Evolutionary conservation across 1,140 invertebrate species (phyloP).

Genomic region (Euura lappo): DNA sequence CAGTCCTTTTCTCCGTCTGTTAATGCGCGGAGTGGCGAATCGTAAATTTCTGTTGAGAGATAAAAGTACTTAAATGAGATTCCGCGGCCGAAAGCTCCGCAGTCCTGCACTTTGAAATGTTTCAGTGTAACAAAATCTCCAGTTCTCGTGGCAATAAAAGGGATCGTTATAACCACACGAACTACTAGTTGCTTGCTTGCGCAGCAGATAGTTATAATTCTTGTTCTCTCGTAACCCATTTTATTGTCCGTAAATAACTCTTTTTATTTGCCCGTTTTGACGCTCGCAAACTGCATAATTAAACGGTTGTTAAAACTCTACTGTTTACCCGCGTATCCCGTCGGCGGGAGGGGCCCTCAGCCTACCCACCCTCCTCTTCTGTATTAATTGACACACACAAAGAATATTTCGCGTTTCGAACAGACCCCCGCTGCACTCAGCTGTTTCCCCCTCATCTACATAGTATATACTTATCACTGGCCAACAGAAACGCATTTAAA

Average conservation of each 20-base stretch:
- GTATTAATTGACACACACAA: neutral
- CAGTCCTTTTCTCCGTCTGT: no score
- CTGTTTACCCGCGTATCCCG: neutral
- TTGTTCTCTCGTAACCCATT: neutral
- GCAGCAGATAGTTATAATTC: neutral
- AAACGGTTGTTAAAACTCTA: neutral
- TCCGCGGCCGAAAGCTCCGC: neutral
- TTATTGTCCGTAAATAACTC: constrained; percentile 5
- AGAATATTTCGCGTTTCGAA: no score
- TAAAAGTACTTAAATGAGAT: neutral
- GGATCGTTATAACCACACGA: constrained; percentile 1
- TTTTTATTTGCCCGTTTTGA: constrained; percentile 3
- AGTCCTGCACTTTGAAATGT: neutral
- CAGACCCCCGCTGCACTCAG: no score
- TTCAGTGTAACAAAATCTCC: neutral
- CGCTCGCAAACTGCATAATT: neutral
- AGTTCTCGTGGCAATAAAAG: neutral
- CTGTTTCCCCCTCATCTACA: no score
- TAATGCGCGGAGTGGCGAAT: no score
- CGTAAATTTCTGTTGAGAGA: neutral
- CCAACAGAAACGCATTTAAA: no score
- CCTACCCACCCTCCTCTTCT: neutral
- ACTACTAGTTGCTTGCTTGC: neutral
- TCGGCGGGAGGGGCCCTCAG: neutral
- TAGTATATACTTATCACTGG: no score